Evolutionary conservation across 2,888 invertebrate species (phyloP).

Genomic region (Lapara coniferarum): DNA sequence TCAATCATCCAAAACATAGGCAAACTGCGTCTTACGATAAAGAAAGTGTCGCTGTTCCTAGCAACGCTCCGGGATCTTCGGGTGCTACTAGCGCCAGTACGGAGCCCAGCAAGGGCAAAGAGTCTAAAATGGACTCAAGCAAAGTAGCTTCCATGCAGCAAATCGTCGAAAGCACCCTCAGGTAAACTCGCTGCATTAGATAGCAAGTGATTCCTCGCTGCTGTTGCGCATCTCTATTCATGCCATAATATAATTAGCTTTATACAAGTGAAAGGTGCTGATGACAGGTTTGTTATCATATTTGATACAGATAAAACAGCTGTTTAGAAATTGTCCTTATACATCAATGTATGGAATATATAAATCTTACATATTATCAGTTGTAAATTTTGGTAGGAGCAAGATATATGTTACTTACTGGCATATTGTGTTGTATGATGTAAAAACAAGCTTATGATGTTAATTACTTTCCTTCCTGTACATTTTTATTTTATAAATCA

Average conservation of each 20-base stretch:
- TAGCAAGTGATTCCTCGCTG: conserved; percentile 14
- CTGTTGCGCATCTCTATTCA: conserved; percentile 3
- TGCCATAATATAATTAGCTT: conserved; percentile 24
- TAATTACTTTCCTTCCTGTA: not conserved
- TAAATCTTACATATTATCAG: no score
- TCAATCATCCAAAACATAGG: conserved; percentile 84
- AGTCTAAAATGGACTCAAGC: conserved; percentile 75
- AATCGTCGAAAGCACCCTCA: conserved; percentile 86
- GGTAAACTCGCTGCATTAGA: conserved; percentile 62
- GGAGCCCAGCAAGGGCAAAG: conserved; percentile 57
- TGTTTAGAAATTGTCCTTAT: conserved; percentile 33
- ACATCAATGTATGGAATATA: not conserved
- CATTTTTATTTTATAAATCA: not conserved
- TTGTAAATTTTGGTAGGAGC: not conserved
- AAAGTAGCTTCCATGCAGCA: conserved; percentile 84
- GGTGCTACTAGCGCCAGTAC: conserved; percentile 58
- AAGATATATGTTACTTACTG: not conserved
- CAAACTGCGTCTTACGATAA: conserved; percentile 83
- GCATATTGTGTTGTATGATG: not conserved
- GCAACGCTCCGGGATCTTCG: conserved; percentile 72
- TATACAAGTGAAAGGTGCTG: conserved; percentile 32
- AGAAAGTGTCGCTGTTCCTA: conserved; percentile 74
- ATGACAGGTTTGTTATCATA: conserved; percentile 37
- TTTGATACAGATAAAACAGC: conserved; percentile 37
- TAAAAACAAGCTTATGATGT: no score